Evolutionary conservation across 2,113 vertebrate species (phyloP).

Genomic region (Mesitornis unicolor): DNA sequence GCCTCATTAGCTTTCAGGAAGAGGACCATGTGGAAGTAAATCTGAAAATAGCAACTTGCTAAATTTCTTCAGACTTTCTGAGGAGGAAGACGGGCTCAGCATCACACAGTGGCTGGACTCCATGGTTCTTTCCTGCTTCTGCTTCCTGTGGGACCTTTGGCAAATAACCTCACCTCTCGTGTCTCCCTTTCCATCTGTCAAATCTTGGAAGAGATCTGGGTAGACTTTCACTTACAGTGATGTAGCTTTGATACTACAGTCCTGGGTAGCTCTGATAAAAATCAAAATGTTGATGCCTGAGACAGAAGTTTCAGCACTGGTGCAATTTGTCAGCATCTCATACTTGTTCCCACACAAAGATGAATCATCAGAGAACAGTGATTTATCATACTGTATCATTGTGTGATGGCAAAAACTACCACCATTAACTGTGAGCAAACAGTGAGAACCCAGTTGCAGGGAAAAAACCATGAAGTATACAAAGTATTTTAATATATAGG

Average conservation of each 20-base stretch:
- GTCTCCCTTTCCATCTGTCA: neutral
- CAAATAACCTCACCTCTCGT: neutral
- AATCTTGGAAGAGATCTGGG: neutral
- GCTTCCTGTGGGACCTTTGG: neutral
- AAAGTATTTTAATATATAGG: neutral
- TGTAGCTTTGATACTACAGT: neutral
- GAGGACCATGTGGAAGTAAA: neutral
- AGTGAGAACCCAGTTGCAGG: neutral
- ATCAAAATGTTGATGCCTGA: constrained; percentile 37
- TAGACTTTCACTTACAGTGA: neutral
- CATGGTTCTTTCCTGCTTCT: neutral
- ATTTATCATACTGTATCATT: constrained; percentile 13
- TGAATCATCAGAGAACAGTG: constrained; percentile 51
- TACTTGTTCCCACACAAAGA: constrained; percentile 51
- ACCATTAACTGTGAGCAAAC: neutral
- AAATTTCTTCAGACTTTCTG: neutral
- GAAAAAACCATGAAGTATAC: neutral
- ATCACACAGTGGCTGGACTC: neutral
- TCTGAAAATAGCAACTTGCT: constrained; percentile 24
- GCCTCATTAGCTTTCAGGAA: neutral
- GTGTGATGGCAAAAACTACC: constrained; percentile 29
- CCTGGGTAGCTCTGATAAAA: neutral
- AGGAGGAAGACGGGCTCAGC: neutral
- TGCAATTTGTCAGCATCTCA: constrained; percentile 55
- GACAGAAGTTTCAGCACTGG: constrained; percentile 42